Evolutionary conservation across 2,797 vertebrate species (phyloP), one percentile per base, ranked within the genome.

Genomic region (Myotis pilosus): DNA sequence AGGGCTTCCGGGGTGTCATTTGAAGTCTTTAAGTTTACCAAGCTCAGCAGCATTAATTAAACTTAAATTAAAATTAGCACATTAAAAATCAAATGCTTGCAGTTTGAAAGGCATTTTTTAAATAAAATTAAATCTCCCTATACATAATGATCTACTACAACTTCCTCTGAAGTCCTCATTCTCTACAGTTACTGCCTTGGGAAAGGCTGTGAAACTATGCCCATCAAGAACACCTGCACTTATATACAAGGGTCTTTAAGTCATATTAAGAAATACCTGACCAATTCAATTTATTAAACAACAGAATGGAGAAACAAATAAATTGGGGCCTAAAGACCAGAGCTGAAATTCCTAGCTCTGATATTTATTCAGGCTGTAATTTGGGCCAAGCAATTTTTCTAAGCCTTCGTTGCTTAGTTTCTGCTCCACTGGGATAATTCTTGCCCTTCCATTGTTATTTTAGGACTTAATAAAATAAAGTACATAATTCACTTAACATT

Each of bases 1-100:
- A 71, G 78, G 92, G 87, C 87, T 94, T 97, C 68, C 74, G 13
- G 53, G 68, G 44, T 95, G 84, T 94, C 95, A 95, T 80, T 28
- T 49, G 76, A 95, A 94, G 55, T 93, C 95, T 96, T 51, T 85
- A 78, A 95, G 78, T 95, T 97, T 97, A 95, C 78, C 16, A 94
- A 89, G 79, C 75, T 87, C 88, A 95, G 91, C 51, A 82, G 49
- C 95, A 95, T 97, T 94, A 91, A 93, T 94, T 89, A 94, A 96
- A 93, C 49, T 96, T 96, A 95, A 97, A 97, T 95, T 97, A 96
- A 96, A 96, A 94, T 95, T 87, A 96, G 72, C 78, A 82, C 89
- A 95, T 95, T 97, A 97, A 96, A 96, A 97, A 89, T 95, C 95
- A 96, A 96, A 84, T 94, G 55, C 91, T 92, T 95, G 89, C 72